Conservation (phyloP, 2,888 invertebrate genomes). For the Caenorhabditis sulstoni region DNA sequence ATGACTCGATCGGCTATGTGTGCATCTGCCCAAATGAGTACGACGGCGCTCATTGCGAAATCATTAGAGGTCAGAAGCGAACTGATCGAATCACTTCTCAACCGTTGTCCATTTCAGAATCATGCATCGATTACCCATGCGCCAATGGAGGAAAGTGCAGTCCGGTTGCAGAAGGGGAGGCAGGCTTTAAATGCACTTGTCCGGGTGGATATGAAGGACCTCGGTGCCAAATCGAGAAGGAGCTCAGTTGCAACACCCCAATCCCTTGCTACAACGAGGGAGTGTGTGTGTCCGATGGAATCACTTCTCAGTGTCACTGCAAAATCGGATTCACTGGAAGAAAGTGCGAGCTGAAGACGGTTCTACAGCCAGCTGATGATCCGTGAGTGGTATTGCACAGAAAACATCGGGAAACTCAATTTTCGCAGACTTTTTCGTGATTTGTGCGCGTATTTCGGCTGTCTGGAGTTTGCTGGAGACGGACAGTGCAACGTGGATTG, state of each 20-base stretch:
- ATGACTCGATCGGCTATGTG: neutral
- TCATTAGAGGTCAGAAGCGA: neutral
- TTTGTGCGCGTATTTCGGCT: slow-evolving; percentile 84
- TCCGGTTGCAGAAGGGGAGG: neutral
- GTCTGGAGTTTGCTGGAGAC: slow-evolving; percentile 89
- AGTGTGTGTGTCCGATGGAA: slow-evolving; percentile 83
- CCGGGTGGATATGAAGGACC: no score
- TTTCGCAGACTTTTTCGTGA: slow-evolving; percentile 43
- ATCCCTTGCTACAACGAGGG: slow-evolving; percentile 66
- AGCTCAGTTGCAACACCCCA: slow-evolving; percentile 44
- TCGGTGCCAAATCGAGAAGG: no score
- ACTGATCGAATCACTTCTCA: neutral
- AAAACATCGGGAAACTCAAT: neutral
- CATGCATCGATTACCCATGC: neutral
- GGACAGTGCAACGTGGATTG: slow-evolving; percentile 96
- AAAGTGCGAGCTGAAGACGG: neutral
- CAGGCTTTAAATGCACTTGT: no score
- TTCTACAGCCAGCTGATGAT: neutral
- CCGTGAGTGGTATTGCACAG: neutral
- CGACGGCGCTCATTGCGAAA: neutral
- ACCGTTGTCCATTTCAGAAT: neutral
- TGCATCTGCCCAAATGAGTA: neutral
- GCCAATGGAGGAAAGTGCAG: neutral
- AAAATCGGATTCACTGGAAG: neutral
- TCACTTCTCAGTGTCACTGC: neutral